Base-by-base conservation (phyloP, 2,113 vertebrate genomes). In the Pelodiscus sinensis region DNA sequence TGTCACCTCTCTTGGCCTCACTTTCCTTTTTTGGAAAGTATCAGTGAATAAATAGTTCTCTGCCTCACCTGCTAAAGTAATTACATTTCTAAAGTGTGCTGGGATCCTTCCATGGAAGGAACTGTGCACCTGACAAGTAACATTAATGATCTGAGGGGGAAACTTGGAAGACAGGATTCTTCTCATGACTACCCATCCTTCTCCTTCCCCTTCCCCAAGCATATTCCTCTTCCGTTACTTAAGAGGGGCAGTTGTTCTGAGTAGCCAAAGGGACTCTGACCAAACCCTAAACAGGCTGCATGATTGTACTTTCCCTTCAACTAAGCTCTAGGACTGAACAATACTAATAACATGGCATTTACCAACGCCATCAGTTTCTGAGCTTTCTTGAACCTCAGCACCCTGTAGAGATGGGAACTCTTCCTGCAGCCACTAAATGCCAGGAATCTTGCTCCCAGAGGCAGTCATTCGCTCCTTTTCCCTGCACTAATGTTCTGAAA, bases 381-480 rank as follows among this genome's bases (percentile, higher is more conserved):
- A 77, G 19, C 18, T 71, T 21, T 71, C 15, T 35, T 35, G 18
- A 71, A 71, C 13, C 24, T 77, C 24, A 25, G 24, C 8, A 24
- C 58, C 51, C 29, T 38, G 21, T 50, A 84, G 50, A 90, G 29
- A 82, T 50, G 83, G 56, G 24, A 2, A 62, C 62, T 85, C 60
- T 86, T 92, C 65, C 77, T 86, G 14, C 35, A 58, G 35, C 60
- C 92, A 80, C 85, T 82, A 51, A 79, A 91, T 84, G 35, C 2
- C 88, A 85, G 65, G 92, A 95, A 68, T 82, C 73, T 80, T 93
- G 51, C 90, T 96, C 56, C 73, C 55, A 87, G 52, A 38, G 4
- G 85, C 91, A 85, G 84, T 75, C 44, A 54, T 10, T 82, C 35
- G 77, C n/a, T 55, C 2, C 15, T 51, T 90, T 79, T 87, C 24